Percentiles rank a stretch among this genome's conserved stretches.
Conservation (phyloP, 2,888 invertebrate species). For the Tachina fera region DNA sequence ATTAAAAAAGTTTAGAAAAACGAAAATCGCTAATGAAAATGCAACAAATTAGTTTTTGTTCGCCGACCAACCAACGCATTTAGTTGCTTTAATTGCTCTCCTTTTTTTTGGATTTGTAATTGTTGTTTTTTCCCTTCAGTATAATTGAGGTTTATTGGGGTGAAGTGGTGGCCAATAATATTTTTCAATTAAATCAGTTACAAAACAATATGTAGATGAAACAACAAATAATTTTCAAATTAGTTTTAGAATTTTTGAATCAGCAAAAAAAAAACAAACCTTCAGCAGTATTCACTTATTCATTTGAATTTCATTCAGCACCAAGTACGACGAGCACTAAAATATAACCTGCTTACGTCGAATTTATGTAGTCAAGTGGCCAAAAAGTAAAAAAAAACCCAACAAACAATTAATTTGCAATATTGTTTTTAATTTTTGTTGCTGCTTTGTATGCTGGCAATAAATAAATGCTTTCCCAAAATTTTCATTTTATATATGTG, state of each 20-base stretch:
- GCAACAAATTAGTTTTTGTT: conserved; percentile 64
- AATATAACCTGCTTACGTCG: not conserved
- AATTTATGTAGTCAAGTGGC: conserved; percentile 65
- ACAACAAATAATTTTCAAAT: conserved; percentile 71
- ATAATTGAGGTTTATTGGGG: conserved; percentile 27
- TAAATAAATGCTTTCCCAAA: conserved; percentile 38
- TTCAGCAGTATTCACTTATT: conserved; percentile 25
- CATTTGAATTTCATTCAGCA: conserved; percentile 39
- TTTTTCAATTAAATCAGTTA: conserved; percentile 64
- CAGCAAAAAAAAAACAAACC: not conserved
- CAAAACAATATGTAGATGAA: conserved; percentile 36
- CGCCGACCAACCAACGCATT: conserved; percentile 25
- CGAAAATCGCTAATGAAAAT: conserved; percentile 59
- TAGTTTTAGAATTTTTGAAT: conserved; percentile 66
- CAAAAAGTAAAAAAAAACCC: conserved; percentile 25
- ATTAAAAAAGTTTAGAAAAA: conserved; percentile 21
- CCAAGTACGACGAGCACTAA: not conserved
- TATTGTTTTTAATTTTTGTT: conserved; percentile 64
- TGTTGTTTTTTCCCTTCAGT: not conserved
- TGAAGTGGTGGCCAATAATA: conserved; percentile 60
- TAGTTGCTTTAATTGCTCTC: conserved; percentile 45
- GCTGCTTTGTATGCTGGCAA: conserved; percentile 65
- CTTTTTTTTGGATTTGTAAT: conserved; percentile 10
- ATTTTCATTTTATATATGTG: conserved; percentile 66
- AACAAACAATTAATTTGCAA: conserved; percentile 64